Percentiles rank a stretch among this genome's conserved stretches.
These are phyloP conservation scores for Automeris io DNA, from an alignment of 2,888 invertebrate species.

Conservation along the genomic window DNA sequence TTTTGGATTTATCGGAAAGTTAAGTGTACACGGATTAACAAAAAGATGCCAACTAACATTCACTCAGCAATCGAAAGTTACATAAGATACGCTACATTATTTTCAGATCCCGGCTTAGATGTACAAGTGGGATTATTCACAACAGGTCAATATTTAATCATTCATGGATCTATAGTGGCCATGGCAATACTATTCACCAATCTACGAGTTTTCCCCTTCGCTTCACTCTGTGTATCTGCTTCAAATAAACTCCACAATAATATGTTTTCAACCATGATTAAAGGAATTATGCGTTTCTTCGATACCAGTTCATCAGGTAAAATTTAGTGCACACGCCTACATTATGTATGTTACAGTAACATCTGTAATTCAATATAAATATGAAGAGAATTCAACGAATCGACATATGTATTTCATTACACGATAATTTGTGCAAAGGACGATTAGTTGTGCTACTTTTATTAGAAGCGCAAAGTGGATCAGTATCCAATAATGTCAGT, in stretches of 20 bases:
- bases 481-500: too few species aligned
- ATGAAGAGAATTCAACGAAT: too few species aligned
- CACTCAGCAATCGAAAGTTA: not conserved
- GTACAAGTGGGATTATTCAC: constrained; percentile 58
- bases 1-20: too few species aligned
- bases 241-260: constrained; percentile 82
- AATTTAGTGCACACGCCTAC: too few species aligned
- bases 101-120: constrained; percentile 46
- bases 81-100: not conserved
- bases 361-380: too few species aligned
- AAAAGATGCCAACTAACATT: not conserved
- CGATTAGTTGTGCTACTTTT: too few species aligned
- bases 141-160: constrained; percentile 73
- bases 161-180: constrained; percentile 77
- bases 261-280: constrained; percentile 80
- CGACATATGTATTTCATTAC: too few species aligned
- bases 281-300: constrained; percentile 81
- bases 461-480: too few species aligned
- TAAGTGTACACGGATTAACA: too few species aligned
- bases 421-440: too few species aligned
- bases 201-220: constrained; percentile 80
- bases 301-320: constrained; percentile 86
- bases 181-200: constrained; percentile 75
- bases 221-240: constrained; percentile 78
- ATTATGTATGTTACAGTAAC: too few species aligned